phyloP scores from a whole-genome alignment of 2,888 invertebrate species.

The Parascotia fuliginaria region DNA sequence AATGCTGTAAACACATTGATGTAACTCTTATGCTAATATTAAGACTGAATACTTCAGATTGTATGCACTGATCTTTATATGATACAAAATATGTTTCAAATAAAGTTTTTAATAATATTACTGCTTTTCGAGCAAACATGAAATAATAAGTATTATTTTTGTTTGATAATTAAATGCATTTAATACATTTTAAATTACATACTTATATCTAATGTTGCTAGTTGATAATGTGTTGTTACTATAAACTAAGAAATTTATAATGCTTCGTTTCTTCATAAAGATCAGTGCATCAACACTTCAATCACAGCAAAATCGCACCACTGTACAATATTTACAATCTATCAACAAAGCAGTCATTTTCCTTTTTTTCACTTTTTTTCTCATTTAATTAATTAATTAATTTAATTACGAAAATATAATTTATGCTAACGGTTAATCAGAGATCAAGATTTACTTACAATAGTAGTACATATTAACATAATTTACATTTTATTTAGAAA shows the following conservation, averaged over 20 bases:
- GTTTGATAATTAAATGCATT: not conserved
- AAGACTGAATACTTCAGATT: conserved; percentile 32
- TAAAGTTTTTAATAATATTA: too few relatives aligned
- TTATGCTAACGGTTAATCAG: conserved; percentile 72
- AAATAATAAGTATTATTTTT: not conserved
- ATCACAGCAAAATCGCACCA: conserved; percentile 73
- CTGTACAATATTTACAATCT: conserved; percentile 75
- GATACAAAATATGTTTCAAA: too few relatives aligned
- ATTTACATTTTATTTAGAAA: conserved; percentile 46
- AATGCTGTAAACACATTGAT: conserved; percentile 37
- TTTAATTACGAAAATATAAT: conserved; percentile 80
- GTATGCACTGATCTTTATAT: conserved; percentile 40
- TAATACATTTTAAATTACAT: not conserved
- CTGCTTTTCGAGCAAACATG: too few relatives aligned
- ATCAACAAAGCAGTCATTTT: conserved; percentile 68
- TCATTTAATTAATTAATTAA: conserved; percentile 41
- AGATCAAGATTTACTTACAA: conserved; percentile 75
- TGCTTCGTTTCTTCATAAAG: too few relatives aligned
- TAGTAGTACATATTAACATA: conserved; percentile 51
- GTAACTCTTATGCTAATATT: conserved; percentile 41
- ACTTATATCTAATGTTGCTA: not conserved
- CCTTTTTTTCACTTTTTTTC: conserved; percentile 45
- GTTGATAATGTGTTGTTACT: too few relatives aligned
- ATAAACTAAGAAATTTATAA: too few relatives aligned
- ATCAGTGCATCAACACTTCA: conserved; percentile 48